Conservation (phyloP, 2,113 vertebrate genomes). For the Xenopus laevis region DNA sequence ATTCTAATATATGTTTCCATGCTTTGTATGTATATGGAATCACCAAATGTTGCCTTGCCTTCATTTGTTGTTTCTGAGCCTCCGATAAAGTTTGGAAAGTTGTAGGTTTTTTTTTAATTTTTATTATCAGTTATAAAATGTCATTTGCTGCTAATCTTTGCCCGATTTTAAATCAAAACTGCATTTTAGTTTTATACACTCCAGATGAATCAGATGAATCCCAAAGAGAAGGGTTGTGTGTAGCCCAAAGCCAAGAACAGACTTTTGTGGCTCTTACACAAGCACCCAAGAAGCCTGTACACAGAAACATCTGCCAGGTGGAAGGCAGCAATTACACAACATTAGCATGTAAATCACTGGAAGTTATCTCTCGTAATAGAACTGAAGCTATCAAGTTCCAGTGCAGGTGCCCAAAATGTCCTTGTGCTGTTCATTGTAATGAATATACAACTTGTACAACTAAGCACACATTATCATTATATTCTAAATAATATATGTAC, state of each 20-base stretch:
- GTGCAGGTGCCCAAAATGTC: neutral
- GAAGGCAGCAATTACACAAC: neutral
- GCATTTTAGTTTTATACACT: neutral
- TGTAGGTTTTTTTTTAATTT: too few relatives aligned
- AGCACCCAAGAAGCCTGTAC: neutral
- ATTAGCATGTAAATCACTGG: neutral
- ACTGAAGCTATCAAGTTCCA: neutral
- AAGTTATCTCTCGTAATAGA: neutral
- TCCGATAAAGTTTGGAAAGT: too few relatives aligned
- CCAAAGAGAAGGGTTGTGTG: neutral
- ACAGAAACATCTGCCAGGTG: constrained; percentile 2
- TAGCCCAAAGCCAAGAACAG: neutral
- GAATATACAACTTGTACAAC: neutral
- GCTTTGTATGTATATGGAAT: too few relatives aligned
- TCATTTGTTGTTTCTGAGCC: too few relatives aligned
- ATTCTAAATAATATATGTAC: neutral
- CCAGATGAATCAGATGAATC: neutral
- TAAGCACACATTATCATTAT: neutral
- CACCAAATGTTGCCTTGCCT: neutral
- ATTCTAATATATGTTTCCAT: neutral
- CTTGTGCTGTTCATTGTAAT: neutral
- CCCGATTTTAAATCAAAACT: too few relatives aligned
- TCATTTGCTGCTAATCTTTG: too few relatives aligned
- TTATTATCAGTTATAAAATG: too few relatives aligned
- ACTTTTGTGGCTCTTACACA: neutral